Evolutionary conservation across 2,113 vertebrate species (phyloP), one percentile per base, ranked within the genome.

Genomic region (Rhipidura dahli): DNA sequence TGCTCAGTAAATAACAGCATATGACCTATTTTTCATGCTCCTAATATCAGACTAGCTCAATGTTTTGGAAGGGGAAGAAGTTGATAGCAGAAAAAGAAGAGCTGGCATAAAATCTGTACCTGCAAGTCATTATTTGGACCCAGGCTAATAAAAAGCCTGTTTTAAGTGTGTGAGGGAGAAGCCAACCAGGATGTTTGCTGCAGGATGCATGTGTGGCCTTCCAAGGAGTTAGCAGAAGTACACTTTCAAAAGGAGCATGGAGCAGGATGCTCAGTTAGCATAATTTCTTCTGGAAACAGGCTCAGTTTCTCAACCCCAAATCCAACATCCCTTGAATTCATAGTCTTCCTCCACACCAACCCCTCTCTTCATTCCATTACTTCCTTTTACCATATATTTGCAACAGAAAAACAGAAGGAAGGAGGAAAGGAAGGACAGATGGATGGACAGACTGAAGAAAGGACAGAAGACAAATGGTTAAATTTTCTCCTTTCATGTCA

Each of bases 141-240:
- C 8, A 98, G 95, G 72, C 97, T 98, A 65, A 97, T 30, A 59
- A 98, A 98, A 97, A 98, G 97, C 7, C 50, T 21, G 35, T 45
- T 31, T 97, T 97, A 83, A 98, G 86, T 9, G 97, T 98, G 3
- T 47, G 23, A 82, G 97, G 97, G 40, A 98, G 97, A 90, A 98
- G 94, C 16, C 24, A 96, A 84, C 98, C 97, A 56, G 98, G 97
- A 18, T 97, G 97, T 53, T 42, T 96, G 97, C 96, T 98, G 97
- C 97, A 98, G 59, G 97, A 96, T 13, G 98, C 98, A 79, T 96
- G 97, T 98, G 98, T 98, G 95, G 98, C 98, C 95, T 98, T 98
- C 98, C 97, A 99, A 94, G 85, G 98, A 99, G 93, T 98, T 98
- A 3, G 98, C 98, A 76, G 99, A 98, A 94, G 22, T 13, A 56